phyloP scores from a whole-genome alignment of 2,797 vertebrate genomes.

The Lacerta viridis region DNA sequence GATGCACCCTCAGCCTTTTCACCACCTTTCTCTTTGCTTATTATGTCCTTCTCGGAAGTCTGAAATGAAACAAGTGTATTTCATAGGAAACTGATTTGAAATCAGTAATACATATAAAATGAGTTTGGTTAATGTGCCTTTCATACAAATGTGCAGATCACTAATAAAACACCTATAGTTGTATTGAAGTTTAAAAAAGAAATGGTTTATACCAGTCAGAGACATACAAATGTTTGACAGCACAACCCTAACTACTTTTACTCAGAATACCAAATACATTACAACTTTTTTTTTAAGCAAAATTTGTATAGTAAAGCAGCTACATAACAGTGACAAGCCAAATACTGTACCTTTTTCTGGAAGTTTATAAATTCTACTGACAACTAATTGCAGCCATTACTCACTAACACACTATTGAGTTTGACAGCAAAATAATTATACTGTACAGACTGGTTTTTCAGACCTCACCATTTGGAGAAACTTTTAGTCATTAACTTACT shows the following conservation, averaged over 20 bases:
- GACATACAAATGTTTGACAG: neutral
- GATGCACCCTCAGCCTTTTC: constrained; percentile 91
- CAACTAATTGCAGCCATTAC: neutral
- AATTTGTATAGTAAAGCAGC: neutral
- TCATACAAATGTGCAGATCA: neutral
- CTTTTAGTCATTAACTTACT: neutral
- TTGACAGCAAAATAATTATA: too few relatives aligned
- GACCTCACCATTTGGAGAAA: neutral
- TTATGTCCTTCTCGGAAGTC: constrained; percentile 96
- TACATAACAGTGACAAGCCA: neutral
- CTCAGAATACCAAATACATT: too few relatives aligned
- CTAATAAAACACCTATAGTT: neutral
- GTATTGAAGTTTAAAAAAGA: neutral
- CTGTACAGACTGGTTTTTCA: neutral
- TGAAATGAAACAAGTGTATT: constrained; percentile 66
- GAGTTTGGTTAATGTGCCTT: neutral
- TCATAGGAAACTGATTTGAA: neutral
- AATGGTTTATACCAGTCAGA: neutral
- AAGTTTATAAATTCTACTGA: neutral
- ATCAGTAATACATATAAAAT: rapidly evolving
- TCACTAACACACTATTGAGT: neutral
- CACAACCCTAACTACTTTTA: neutral
- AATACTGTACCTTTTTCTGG: neutral
- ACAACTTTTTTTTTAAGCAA: neutral
- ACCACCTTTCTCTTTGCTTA: constrained; percentile 93